Conservation (phyloP, 2,113 vertebrate genomes). For the Pyxicephalus adspersus region DNA sequence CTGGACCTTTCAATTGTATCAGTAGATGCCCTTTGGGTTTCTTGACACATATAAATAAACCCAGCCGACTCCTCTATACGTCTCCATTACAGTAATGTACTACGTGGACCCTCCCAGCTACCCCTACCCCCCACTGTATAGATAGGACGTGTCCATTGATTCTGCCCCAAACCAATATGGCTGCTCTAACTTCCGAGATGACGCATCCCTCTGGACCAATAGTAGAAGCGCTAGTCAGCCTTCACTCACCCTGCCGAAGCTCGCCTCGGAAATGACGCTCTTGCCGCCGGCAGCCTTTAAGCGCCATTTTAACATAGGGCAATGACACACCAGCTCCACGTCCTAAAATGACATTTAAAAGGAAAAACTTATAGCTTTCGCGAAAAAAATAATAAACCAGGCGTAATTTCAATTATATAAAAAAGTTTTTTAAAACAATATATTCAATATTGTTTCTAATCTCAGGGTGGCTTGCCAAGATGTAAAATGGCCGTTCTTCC, state of each 20-base stretch:
- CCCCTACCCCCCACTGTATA: not conserved
- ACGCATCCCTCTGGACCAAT: constrained; percentile 31
- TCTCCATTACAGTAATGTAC: no score
- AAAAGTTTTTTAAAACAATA: fast-evolving
- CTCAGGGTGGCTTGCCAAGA: not conserved
- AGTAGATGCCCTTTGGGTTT: no score
- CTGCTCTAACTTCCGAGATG: not conserved
- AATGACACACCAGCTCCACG: fast-evolving
- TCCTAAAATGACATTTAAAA: not conserved
- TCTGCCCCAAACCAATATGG: constrained; percentile 35
- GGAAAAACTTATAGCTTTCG: not conserved
- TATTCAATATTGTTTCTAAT: fast-evolving
- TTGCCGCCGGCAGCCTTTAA: no score
- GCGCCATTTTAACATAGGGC: constrained; percentile 19
- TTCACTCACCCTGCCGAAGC: not conserved
- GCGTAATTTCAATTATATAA: no score
- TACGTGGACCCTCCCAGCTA: no score
- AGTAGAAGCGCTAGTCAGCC: constrained; percentile 38
- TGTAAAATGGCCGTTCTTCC: not conserved
- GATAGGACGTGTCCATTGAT: constrained; percentile 7
- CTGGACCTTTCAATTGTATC: no score
- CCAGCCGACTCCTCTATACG: no score
- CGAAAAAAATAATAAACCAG: not conserved
- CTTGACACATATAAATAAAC: no score
- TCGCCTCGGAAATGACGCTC: not conserved